Evolutionary conservation across 2,113 vertebrate species (phyloP), one percentile per base, ranked within the genome.

Genomic region (Mellivora capensis): DNA sequence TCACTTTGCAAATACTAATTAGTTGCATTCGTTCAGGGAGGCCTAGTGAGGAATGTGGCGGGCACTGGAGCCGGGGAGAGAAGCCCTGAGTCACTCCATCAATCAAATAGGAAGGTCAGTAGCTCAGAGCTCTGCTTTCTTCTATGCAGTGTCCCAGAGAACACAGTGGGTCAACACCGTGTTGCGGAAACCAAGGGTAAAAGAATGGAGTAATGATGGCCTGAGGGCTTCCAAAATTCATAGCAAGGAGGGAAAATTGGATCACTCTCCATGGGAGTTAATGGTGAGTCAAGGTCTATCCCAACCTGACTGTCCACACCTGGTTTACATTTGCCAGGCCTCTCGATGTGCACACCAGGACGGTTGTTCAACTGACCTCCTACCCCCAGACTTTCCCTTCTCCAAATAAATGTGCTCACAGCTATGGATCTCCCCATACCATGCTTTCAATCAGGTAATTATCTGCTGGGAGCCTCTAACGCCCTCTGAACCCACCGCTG

Each of bases 1-100:
- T 95, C 80, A 29, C 59, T 96, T 71, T 27, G 64, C 69, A 96
- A 87, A 95, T 82, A 94, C 94, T 97, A 93, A 96, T 97, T 94
- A 97, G 80, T 80, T 61, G 52, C 52, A 67, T 94, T 81, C 34
- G 12, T 61, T 88, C 9, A 2, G 62, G 84, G 69, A 47, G 3
- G 29, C 82, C 96, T 71, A 10, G 0, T 29, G 47, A 3, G 2
- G 57, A 87, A 90, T 7, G 10, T 11, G 37, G 76, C 31, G 42
- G 62, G 34, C 62, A 9, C 1, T 74, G 57, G 49, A 77, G 82
- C 67, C 7, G 1, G 17, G 18, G 83, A 91, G 77, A 72, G 71
- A 90, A 77, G 80, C 88, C 49, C 72, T 23, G 42, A 82, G 94
- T 39, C 11, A 34, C 88, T 59, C 84, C 82, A 20, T 77, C 59